Evolutionary conservation across 2,888 invertebrate genomes (phyloP), one percentile per base, ranked within the genome.

Genomic region (Brachynemurus nebulosus): DNA sequence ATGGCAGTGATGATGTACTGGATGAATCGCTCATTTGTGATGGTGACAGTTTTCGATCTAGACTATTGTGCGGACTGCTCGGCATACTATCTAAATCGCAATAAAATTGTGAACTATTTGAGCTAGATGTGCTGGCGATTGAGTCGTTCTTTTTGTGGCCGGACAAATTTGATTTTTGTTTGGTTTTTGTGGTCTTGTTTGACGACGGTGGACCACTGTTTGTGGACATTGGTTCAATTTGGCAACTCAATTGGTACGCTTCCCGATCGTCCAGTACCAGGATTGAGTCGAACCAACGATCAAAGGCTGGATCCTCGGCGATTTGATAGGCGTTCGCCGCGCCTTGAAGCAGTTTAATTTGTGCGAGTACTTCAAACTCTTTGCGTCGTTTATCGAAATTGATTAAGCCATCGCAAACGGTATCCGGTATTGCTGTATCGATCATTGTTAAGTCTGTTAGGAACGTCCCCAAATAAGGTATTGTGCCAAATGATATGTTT

Each of bases 381-480:
- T 96, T 96, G 48, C 96, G 72, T 45, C 92, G 78, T 65, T 99
- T 98, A 62, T 98, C 97, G 63, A 99, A 97, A 67, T 98, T 98
- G 40, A 98, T 92, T 39, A 97, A 71, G 38, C 86, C 84, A 48
- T 85, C 86, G 36, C 78, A 76, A 47, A 68, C 78, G 62, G 77
- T 78, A 59, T 92, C 92, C 0, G 90, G 88, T 59, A 86, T 89
- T 25, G 96, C 96, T 11, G 95, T 90, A 66, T 98, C 95, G 56
- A 97, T 92, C 93, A 97, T 96, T 1, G 95, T 96, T 51, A 98
- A 76, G 66, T 98, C 98, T 2, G 97, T 98, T 45, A 98, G 71
- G 66, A 98, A 98, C 3, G 96, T 97, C 19, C 97, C 97, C 49
- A 98, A 69, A 61, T 96, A 98, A 11, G 98, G 98, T 58, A 97